Evolutionary conservation across 2,797 vertebrate genomes (phyloP), one percentile per base, ranked within the genome.

Genomic region (Petrocephalus schoutedeni): DNA sequence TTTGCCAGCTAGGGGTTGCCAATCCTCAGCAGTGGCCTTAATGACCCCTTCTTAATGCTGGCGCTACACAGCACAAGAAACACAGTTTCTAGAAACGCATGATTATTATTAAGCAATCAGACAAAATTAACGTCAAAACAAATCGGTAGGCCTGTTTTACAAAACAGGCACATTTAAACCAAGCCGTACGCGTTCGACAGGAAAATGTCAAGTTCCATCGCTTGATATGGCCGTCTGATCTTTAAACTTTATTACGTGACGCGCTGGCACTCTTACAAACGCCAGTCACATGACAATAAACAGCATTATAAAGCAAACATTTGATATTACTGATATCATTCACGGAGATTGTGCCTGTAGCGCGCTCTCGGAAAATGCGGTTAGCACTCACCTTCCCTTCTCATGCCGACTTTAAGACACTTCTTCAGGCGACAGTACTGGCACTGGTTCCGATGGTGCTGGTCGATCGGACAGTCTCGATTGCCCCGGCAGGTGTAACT

Each of bases 381-480:
- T 12, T 16, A 53, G 14, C 4, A 45, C 92, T 93, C 93, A 95
- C 95, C 95, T 92, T 95, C 95, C 91, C 96, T 94, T 89, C 96
- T 95, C 97, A 97, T 97, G 90, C 97, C 97, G 85, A 97, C 96
- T 91, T 97, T 96, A 28, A 97, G 94, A 93, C 97, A 97, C 94
- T 97, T 97, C 94, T 97, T 97, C 89, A 97, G 94, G 53, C 96
- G 95, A 93, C 96, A 97, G 93, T 96, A 97, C 93, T 97, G 96
- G 88, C 96, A 97, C 94, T 97, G 96, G 94, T 97, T 97, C 89
- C 96, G 94, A 92, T 97, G 96, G 92, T 97, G 96, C 92, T 97
- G 96, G 93, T 97, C 96, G 90, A 97, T 96, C 87, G 97, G 96
- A 86, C 97, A 97, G 95, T 97, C 96, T 4, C 96, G 95, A 91